Evolutionary conservation across 2,113 vertebrate genomes (phyloP), one percentile per base, ranked within the genome.

Genomic region (Dipodomys stephensi): DNA sequence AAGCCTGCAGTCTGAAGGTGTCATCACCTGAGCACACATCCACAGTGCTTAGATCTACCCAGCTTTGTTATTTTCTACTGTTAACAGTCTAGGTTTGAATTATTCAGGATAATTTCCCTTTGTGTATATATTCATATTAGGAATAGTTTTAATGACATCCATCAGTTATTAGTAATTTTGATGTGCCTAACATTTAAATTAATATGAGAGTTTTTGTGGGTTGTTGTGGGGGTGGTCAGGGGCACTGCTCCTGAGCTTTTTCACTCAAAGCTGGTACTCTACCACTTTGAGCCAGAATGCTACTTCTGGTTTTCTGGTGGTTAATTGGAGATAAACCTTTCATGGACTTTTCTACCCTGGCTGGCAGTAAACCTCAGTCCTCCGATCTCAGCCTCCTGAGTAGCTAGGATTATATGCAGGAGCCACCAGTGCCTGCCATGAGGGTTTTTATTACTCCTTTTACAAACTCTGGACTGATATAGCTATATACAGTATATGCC

Each of bases 101-200:
- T 87, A 83, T 88, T 86, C n/a, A 53, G 71, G 35, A n/a, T 49
- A 44, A 49, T 23, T 57, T 44, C 7, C 8, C 23, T 20, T 13
- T 0, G 16, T 88, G 35, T 67, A 49, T 83, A 88, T 73, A 91
- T 84, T 89, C 65, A 91, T 65, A 88, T 80, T 46, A 80, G 68
- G 76, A 92, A 89, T 72, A 83, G 89, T 74, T 35, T 89, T 91
- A 94, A 39, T 46, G 44, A 87, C 39, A 35, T 64, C 83, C 74
- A 30, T 39, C 69, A 30, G 39, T 39, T 92, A 81, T 80, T 92
- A 88, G 71, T 80, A 88, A 94, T 92, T 88, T 30, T 83, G 39
- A 4, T 79, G 28, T 87, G 60, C 87, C 89, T 87, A 79, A 95
- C 91, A 90, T 94, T 91, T 73, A 94, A 74, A 89, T 94, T 86